Evolutionary conservation across 2,113 vertebrate species (phyloP).

Genomic region (Crotalus helleri): DNA sequence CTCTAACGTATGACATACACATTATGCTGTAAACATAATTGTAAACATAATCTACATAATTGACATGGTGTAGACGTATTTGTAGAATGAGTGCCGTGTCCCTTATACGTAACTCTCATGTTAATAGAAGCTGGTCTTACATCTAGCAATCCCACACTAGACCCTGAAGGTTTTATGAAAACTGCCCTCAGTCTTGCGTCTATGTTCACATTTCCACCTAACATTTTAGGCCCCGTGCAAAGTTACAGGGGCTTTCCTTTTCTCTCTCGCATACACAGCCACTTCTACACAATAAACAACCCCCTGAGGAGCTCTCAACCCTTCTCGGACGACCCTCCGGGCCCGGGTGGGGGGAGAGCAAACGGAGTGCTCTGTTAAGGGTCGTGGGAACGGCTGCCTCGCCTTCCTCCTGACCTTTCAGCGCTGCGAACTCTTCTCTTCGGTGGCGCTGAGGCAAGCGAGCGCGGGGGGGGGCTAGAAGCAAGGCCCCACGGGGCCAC

Average conservation of each 20-base stretch:
- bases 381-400: too few relatives aligned
- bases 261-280: background rate
- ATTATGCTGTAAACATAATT: background rate
- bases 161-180: background rate
- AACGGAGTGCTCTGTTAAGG: too few relatives aligned
- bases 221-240: background rate
- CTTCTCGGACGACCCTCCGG: background rate
- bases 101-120: background rate
- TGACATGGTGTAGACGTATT: background rate
- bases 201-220: background rate
- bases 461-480: too few relatives aligned
- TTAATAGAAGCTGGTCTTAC: too few relatives aligned
- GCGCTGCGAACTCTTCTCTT: background rate
- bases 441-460: background rate
- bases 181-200: background rate
- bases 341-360: background rate
- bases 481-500: too few relatives aligned
- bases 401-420: too few relatives aligned
- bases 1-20: background rate
- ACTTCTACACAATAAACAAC: background rate
- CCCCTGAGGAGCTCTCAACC: background rate
- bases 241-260: background rate
- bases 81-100: background rate
- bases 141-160: background rate
- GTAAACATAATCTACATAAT: background rate